A percentile compares a stretch with the other conserved stretches of the same genome.
phyloP scores from a whole-genome alignment of 2,888 invertebrate genomes.

The Calliopum simillimum region DNA sequence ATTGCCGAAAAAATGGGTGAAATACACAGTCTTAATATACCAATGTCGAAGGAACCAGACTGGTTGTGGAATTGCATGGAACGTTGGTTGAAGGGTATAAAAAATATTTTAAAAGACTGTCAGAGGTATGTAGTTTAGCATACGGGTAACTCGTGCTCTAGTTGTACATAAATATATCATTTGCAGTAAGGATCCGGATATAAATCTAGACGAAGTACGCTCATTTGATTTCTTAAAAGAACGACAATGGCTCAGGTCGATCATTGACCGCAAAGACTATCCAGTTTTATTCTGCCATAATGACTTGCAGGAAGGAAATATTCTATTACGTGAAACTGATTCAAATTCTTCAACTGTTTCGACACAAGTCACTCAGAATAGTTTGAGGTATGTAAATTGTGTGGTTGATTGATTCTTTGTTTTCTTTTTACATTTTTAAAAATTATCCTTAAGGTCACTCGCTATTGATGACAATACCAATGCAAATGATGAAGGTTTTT shows the following conservation, averaged over 20 bases:
- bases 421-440: no score
- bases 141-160: background rate
- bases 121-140: slow-evolving; percentile 44
- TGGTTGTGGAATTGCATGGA: slow-evolving; percentile 94
- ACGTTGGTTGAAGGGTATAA: slow-evolving; percentile 77
- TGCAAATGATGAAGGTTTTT: slow-evolving; percentile 8
- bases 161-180: background rate
- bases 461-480: slow-evolving; percentile 20
- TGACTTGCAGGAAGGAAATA: slow-evolving; percentile 90
- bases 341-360: background rate
- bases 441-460: no score
- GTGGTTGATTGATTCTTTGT: no score
- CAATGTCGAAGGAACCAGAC: slow-evolving; percentile 93
- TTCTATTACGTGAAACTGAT: slow-evolving; percentile 68
- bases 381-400: no score
- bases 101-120: slow-evolving; percentile 65
- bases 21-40: slow-evolving; percentile 93
- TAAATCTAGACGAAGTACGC: slow-evolving; percentile 49
- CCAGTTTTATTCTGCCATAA: slow-evolving; percentile 96
- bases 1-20: slow-evolving; percentile 95
- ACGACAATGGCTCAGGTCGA: slow-evolving; percentile 77
- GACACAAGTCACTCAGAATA: background rate
- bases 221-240: slow-evolving; percentile 75
- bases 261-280: slow-evolving; percentile 72
- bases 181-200: slow-evolving; percentile 37